Evolutionary conservation across 2,113 vertebrate species (phyloP), one percentile per base, ranked within the genome.

Genomic region (Regulus satrapa): DNA sequence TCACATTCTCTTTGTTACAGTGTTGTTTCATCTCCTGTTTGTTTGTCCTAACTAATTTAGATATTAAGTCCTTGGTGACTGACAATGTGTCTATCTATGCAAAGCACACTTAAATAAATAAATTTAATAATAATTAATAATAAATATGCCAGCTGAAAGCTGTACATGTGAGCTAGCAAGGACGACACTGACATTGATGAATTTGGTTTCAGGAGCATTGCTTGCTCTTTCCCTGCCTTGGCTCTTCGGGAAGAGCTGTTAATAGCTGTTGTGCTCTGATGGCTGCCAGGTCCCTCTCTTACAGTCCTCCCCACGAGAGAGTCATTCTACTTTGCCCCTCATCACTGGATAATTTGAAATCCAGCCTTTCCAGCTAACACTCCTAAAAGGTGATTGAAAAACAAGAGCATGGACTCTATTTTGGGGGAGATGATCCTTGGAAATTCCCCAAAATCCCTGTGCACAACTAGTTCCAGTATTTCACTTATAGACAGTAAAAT

Each of bases 31-130:
- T 96, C 91, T 92, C 26, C 2, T 91, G 77, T 97, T 96, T 96
- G 85, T 96, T 96, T 96, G 84, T 96, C 95, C 91, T 93, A 91
- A 69, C 85, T 96, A 94, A 96, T 97, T 97, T 97, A 96, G 94
- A 97, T 97, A 96, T 94, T 95, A 96, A 96, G 76, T 95, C 96
- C 97, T 97, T 93, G 89, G 95, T 95, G 96, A 92, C 96, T 86
- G 92, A 54, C 92, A 91, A 34, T 76, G 72, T 88, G 87, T 86
- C 94, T 96, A 95, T 94, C 96, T 94, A 61, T 94, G 85, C 86
- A 91, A 92, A 97, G 72, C 92, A 92, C 72, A 93, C 62, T 80
- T 95, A 74, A 96, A 97, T 94, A 97, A 95, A 97, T 92, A 94
- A 72, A 90, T 94, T 78, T 93, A 94, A 95, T 96, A 95, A 94